Percentiles rank a stretch among this genome's conserved stretches.
These are phyloP conservation scores for Etia nguti DNA, from an alignment of 2,113 vertebrate genomes.

Conservation along the genomic window DNA sequence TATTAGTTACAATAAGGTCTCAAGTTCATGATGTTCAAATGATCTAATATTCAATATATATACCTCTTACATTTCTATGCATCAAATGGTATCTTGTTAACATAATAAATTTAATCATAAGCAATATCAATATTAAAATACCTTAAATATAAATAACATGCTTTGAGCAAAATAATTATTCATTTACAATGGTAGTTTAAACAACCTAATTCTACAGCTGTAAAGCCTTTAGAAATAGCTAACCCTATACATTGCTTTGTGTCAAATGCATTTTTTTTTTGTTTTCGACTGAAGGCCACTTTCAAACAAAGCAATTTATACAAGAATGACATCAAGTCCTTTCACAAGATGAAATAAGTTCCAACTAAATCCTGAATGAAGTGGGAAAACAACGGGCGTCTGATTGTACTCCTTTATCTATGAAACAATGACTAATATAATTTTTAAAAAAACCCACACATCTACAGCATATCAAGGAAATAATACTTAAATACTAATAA, in stretches of 20 bases:
- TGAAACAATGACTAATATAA: constrained; percentile 36
- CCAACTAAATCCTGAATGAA: constrained; percentile 11
- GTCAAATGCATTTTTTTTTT: constrained; percentile 63
- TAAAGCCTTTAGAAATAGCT: constrained; percentile 56
- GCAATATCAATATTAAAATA: constrained; percentile 66
- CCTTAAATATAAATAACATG: constrained; percentile 69
- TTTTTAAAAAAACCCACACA: constrained; percentile 18
- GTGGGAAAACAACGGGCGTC: constrained; percentile 1
- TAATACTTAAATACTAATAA: constrained; percentile 40
- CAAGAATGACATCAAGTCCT: constrained; percentile 58
- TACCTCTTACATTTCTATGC: constrained; percentile 54
- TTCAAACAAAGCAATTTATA: constrained; percentile 62
- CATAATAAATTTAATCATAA: constrained; percentile 48
- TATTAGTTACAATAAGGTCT: constrained; percentile 53
- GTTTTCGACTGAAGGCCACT: constrained; percentile 67
- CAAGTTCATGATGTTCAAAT: constrained; percentile 41
- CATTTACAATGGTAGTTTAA: constrained; percentile 57
- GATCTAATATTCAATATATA: constrained; percentile 50
- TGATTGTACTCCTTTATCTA: constrained; percentile 45
- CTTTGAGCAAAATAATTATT: constrained; percentile 68
- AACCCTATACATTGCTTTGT: constrained; percentile 65
- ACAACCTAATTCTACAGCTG: constrained; percentile 45
- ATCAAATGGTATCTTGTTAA: constrained; percentile 52
- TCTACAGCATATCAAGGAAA: constrained; percentile 41
- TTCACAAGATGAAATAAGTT: constrained; percentile 24